These are phyloP conservation scores for Peromyscus polionotus DNA, from an alignment of 2,113 vertebrate genomes.

Conservation along the genomic window DNA sequence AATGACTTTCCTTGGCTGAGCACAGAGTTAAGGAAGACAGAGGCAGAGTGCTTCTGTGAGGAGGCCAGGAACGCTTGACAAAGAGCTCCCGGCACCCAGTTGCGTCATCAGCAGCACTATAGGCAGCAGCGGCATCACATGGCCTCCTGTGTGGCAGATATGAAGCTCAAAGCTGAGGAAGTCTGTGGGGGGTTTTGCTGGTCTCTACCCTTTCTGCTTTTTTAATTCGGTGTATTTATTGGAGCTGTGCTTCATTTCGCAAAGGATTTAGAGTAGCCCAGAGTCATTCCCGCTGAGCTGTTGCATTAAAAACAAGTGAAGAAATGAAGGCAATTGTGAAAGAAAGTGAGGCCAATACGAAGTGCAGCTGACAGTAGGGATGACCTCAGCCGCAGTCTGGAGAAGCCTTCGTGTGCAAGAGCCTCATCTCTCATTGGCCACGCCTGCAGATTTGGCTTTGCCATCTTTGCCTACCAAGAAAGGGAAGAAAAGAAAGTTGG, in stretches of 20 bases:
- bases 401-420: accelerated
- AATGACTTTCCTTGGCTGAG: slow-evolving; percentile 6
- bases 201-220: background rate
- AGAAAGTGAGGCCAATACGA: background rate
- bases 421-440: accelerated
- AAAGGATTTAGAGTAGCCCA: background rate
- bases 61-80: background rate
- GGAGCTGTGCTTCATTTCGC: background rate
- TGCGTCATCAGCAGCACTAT: accelerated
- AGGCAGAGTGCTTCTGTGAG: background rate
- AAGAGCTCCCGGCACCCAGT: background rate
- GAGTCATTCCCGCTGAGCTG: background rate
- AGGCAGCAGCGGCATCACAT: accelerated
- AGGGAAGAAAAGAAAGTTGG: background rate
- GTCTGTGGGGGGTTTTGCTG: background rate
- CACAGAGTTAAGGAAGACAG: background rate
- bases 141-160: accelerated
- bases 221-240: background rate
- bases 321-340: background rate
- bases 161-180: background rate
- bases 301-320: slow-evolving; percentile 13
- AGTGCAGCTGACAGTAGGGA: too few species aligned
- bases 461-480: accelerated
- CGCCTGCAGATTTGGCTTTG: background rate
- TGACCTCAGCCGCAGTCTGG: background rate